Conservation (phyloP, 2,113 vertebrate species). For the Microcebus ravelobensis region DNA sequence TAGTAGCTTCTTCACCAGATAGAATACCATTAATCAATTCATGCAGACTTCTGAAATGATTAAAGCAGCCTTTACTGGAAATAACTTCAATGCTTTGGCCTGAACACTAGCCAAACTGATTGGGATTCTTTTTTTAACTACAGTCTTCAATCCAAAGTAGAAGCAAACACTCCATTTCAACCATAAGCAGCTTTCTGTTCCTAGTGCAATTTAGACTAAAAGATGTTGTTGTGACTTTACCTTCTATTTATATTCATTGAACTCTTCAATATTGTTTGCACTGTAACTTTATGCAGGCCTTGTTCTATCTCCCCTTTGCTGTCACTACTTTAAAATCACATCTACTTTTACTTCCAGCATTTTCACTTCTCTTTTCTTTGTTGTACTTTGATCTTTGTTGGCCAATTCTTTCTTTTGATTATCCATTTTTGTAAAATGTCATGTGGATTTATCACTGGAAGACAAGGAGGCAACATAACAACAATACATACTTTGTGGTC, state of each 20-base stretch:
- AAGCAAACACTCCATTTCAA: conserved; percentile 26
- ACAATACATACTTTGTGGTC: background rate
- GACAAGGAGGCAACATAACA: background rate
- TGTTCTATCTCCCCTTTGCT: conserved; percentile 32
- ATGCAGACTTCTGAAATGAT: conserved; percentile 36
- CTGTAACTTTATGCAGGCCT: background rate
- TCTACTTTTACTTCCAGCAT: conserved; percentile 38
- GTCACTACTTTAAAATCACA: conserved; percentile 44
- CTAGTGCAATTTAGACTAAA: conserved; percentile 46
- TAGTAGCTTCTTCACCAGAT: conserved; percentile 28
- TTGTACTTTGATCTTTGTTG: conserved; percentile 49
- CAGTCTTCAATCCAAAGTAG: conserved; percentile 41
- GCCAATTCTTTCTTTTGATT: conserved; percentile 40
- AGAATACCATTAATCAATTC: conserved; percentile 17
- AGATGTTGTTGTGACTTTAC: background rate
- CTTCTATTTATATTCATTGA: conserved; percentile 1
- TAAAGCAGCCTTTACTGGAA: conserved; percentile 48
- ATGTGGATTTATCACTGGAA: conserved; percentile 1
- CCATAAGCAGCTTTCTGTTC: background rate
- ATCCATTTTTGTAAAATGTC: conserved; percentile 2
- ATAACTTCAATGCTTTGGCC: conserved; percentile 39
- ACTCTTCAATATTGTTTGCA: background rate
- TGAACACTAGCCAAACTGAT: conserved; percentile 40
- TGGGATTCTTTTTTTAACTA: conserved; percentile 13
- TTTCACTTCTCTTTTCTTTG: conserved; percentile 43